A percentile compares a stretch with the other conserved stretches of the same genome.
These are phyloP conservation scores for Hybos culiciformis DNA, from an alignment of 2,888 invertebrate genomes.

Conservation along the genomic window DNA sequence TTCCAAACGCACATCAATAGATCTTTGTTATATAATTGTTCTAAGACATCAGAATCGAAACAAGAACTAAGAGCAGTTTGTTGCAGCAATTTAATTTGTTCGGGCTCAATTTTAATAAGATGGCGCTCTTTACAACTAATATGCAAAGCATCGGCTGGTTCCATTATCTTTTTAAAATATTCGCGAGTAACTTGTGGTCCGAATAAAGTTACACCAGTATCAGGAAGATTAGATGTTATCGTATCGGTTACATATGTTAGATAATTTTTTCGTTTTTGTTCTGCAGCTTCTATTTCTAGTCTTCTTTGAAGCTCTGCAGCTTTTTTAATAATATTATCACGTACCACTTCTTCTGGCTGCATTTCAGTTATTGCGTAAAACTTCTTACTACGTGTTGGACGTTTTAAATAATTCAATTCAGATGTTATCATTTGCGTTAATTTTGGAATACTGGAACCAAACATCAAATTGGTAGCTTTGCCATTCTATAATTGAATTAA, in stretches of 20 bases:
- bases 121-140: slow-evolving; percentile 32
- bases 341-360: slow-evolving; percentile 41
- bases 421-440: slow-evolving; percentile 51
- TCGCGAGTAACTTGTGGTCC: slow-evolving; percentile 33
- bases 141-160: slow-evolving; percentile 28
- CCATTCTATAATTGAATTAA: slow-evolving; percentile 48
- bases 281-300: too few relatives aligned
- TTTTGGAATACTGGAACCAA: slow-evolving; percentile 71
- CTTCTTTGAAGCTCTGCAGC: slow-evolving; percentile 21
- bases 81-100: slow-evolving; percentile 27
- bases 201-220: slow-evolving; percentile 31
- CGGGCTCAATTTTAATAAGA: slow-evolving; percentile 18
- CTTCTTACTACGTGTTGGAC: slow-evolving; percentile 22
- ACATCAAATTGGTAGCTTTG: slow-evolving; percentile 60
- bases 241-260: slow-evolving; percentile 27
- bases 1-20: slow-evolving; percentile 32
- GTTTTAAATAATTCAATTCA: slow-evolving; percentile 47
- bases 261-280: slow-evolving; percentile 25
- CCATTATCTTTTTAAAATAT: slow-evolving; percentile 30
- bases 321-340: slow-evolving; percentile 20
- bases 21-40: slow-evolving; percentile 29
- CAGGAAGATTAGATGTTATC: slow-evolving; percentile 28
- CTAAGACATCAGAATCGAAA: slow-evolving; percentile 23
- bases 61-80: slow-evolving; percentile 30
- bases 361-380: slow-evolving; percentile 17